Evolutionary conservation across 2,113 vertebrate species (phyloP), one percentile per base, ranked within the genome.

Genomic region (Ailuropoda melanoleuca): DNA sequence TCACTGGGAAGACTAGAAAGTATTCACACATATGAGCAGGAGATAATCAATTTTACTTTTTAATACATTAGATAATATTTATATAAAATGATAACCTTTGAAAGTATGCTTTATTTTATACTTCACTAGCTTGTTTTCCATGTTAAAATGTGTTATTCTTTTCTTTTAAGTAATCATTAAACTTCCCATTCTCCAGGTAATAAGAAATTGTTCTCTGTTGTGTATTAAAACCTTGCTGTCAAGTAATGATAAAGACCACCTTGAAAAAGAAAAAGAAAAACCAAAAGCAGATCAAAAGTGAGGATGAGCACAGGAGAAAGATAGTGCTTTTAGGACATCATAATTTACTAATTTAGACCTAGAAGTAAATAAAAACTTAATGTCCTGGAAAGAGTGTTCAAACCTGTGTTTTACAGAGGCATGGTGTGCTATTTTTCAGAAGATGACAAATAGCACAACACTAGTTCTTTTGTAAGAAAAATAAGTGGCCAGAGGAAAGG

Each of bases 331-430:
- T 56, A 94, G 31, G 4, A 37, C 23, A 80, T 87, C 39, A 62
- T 90, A 93, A 31, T 21, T 92, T 87, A 95, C 77, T 95, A 78
- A 93, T 88, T 77, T 75, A 97, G 39, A 77, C 82, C 31, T 66
- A 92, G 6, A 88, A 90, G 29, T 94, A 78, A 92, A 88, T 96
- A 93, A 80, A 97, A 74, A 4, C 26, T 97, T 90, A 91, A 88
- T 97, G 58, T 46, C 18, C 87, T 80, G 46, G 26, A 95, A 97
- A 97, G 58, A 74, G 4, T 62, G 31, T 78, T 97, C 15, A 92
- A 80, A 70, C 24, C 0, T 80, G 4, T 89, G 39, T 96, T 97
- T 77, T 72, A 78, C 58, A 88, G 53, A 92, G 17, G n/a, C 13
- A 68, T 68, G 13, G 10, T 6, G 5, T 90, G 23, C 19, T 74